Conservation (phyloP, 2,113 vertebrate species). For the Tychaedon coryphoeus region DNA sequence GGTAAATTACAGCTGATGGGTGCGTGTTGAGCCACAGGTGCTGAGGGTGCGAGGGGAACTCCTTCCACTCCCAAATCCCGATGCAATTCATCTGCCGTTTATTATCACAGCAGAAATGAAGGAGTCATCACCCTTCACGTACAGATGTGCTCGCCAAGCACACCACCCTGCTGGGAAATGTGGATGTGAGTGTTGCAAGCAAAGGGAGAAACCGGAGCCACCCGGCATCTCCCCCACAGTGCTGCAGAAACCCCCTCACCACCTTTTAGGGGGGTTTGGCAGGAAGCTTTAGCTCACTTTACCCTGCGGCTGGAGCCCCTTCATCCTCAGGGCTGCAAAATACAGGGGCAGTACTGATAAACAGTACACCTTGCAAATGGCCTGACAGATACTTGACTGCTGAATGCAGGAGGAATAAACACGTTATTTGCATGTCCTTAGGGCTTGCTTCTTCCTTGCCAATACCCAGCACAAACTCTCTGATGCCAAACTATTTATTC, state of each 20-base stretch:
- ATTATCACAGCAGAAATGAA: not conserved
- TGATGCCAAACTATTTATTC: not conserved
- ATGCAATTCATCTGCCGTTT: not conserved
- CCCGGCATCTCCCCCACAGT: fast-evolving
- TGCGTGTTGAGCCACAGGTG: not conserved
- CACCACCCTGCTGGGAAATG: fast-evolving
- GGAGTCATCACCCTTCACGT: not conserved
- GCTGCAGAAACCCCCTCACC: fast-evolving
- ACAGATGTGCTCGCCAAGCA: not conserved
- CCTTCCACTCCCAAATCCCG: not conserved
- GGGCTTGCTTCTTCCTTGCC: not conserved
- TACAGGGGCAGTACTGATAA: no score
- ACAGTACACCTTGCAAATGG: not conserved
- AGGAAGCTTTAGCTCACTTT: not conserved
- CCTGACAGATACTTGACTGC: not conserved
- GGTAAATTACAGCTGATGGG: not conserved
- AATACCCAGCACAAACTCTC: not conserved
- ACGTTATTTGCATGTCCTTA: not conserved
- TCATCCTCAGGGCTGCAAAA: not conserved
- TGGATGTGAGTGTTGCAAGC: not conserved
- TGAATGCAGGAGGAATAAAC: not conserved
- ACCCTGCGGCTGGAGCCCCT: fast-evolving
- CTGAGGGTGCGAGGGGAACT: not conserved
- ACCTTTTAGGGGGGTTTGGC: not conserved
- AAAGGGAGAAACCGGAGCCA: not conserved